Evolutionary conservation across 2,113 vertebrate species (phyloP).

Genomic region (Bos indicus): DNA sequence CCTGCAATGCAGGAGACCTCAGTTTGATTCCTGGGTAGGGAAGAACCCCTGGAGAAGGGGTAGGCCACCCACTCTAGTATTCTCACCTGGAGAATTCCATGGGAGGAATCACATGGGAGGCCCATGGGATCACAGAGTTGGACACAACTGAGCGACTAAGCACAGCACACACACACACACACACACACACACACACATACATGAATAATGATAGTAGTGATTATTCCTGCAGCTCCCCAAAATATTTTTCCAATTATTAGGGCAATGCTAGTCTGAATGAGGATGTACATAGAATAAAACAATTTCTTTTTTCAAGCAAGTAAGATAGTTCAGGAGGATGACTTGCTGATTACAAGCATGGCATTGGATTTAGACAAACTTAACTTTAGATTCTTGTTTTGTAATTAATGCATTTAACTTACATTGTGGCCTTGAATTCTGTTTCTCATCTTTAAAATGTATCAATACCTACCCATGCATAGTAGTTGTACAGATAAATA

Average conservation of each 20-base stretch:
- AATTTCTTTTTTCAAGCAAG: not conserved
- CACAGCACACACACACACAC: not conserved
- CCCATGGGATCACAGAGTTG: not conserved
- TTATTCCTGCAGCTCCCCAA: not conserved
- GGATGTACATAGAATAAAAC: not conserved
- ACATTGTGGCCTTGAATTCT: not conserved
- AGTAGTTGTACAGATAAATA: not conserved
- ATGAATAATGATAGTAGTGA: not conserved
- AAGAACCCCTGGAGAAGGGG: not conserved
- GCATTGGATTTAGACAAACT: not conserved
- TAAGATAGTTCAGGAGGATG: not conserved
- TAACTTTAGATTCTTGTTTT: not conserved
- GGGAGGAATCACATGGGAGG: not conserved
- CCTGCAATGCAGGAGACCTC: not conserved
- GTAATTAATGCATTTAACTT: not conserved
- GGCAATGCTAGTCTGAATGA: not conserved
- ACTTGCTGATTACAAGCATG: not conserved
- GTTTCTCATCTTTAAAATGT: not conserved
- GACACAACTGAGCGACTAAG: rapidly evolving
- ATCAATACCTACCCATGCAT: rapidly evolving
- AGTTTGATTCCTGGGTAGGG: not conserved
- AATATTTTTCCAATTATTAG: not conserved
- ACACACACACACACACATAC: not conserved
- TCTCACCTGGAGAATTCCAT: not conserved
- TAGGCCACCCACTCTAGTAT: not conserved